Evolutionary conservation across 2,113 vertebrate genomes (phyloP).

Genomic region (Sitta europaea): DNA sequence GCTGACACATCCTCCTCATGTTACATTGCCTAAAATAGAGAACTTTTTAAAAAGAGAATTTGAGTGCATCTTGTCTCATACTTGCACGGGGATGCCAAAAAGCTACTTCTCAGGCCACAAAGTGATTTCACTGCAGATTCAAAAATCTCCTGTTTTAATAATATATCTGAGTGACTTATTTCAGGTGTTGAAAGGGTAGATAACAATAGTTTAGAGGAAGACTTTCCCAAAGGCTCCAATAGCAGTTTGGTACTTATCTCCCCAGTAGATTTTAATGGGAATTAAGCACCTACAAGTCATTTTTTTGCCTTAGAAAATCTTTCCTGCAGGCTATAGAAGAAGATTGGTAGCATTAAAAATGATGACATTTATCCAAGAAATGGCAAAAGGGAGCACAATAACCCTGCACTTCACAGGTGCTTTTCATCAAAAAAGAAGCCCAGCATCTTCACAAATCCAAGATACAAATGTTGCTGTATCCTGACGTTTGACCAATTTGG

Average conservation of each 20-base stretch:
- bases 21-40: conserved; percentile 23
- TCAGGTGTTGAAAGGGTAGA: neutral
- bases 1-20: conserved; percentile 5
- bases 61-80: neutral
- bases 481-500: neutral
- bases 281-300: conserved; percentile 43
- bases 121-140: neutral
- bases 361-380: conserved; percentile 63
- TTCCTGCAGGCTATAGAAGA: conserved; percentile 19
- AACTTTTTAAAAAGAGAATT: neutral
- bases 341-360: conserved; percentile 62
- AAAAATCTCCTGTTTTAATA: conserved; percentile 8
- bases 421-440: conserved; percentile 46
- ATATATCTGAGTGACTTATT: neutral
- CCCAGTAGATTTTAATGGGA: conserved; percentile 36
- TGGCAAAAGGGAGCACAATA: conserved; percentile 54
- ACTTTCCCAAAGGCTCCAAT: neutral
- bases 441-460: conserved; percentile 19
- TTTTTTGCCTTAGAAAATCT: conserved; percentile 47
- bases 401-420: conserved; percentile 16
- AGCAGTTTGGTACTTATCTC: conserved; percentile 10
- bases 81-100: neutral
- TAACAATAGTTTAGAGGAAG: neutral
- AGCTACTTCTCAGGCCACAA: neutral
- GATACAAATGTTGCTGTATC: conserved; percentile 1